Percentiles rank a stretch among this genome's conserved stretches.
phyloP scores from a whole-genome alignment of 2,888 invertebrate genomes.

The Oxyteleia sp. region DNA sequence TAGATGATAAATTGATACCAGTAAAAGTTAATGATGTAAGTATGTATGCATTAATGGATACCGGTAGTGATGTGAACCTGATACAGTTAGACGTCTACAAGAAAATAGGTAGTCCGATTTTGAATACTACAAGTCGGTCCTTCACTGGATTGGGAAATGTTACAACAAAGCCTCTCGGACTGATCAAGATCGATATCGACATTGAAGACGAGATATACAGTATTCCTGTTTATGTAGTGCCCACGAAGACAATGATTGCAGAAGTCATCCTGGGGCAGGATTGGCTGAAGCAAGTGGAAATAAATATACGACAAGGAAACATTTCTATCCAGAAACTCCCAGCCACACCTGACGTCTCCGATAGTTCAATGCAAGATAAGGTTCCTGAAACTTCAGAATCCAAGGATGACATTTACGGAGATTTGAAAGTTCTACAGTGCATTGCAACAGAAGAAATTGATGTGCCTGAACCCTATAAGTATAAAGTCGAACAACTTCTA shows the following conservation, averaged over 20 bases:
- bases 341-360: background rate
- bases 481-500: too few relatives aligned
- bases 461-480: too few relatives aligned
- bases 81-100: slow-evolving; percentile 26
- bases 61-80: slow-evolving; percentile 48
- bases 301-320: background rate
- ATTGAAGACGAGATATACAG: background rate
- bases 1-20: too few relatives aligned
- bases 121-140: background rate
- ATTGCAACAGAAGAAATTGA: too few relatives aligned
- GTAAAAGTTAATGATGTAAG: too few relatives aligned
- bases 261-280: background rate
- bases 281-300: background rate
- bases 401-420: too few relatives aligned
- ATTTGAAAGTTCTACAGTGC: too few relatives aligned
- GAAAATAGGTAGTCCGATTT: slow-evolving; percentile 26
- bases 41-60: slow-evolving; percentile 44
- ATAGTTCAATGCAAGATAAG: background rate
- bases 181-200: background rate
- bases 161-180: background rate
- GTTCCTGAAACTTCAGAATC: background rate
- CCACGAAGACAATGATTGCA: background rate
- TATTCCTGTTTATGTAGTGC: background rate
- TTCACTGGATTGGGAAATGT: slow-evolving; percentile 10
- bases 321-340: background rate